These are phyloP conservation scores for Lytechinus variegatus DNA, from an alignment of 35 echinoderm and acorn worm genomes.

Conservation along the genomic window DNA sequence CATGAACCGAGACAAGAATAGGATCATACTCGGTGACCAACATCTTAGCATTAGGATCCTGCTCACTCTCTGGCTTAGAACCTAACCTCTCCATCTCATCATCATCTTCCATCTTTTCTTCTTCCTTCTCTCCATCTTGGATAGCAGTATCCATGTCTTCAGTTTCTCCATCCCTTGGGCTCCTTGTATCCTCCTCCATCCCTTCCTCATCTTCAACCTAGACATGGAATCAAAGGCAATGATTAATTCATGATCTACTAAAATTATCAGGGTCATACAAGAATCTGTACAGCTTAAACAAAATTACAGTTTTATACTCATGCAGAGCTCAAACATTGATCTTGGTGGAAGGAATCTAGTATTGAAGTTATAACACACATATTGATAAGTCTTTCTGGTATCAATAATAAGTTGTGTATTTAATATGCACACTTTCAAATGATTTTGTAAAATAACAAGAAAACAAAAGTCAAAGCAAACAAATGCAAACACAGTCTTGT, in stretches of 20 bases:
- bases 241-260: background rate
- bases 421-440: too few relatives aligned
- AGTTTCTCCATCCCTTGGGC: conserved; percentile 30
- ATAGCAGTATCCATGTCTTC: background rate
- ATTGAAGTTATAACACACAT: too few relatives aligned
- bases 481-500: too few relatives aligned
- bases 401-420: too few relatives aligned
- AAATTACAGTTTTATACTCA: too few relatives aligned
- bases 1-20: conserved; percentile 79
- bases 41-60: conserved; percentile 76
- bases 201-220: background rate
- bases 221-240: background rate
- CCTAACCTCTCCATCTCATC: conserved; percentile 17
- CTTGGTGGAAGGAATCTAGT: too few relatives aligned
- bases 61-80: background rate
- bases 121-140: conserved; percentile 54
- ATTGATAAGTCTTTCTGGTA: too few relatives aligned
- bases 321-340: too few relatives aligned
- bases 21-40: conserved; percentile 80
- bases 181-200: conserved; percentile 27
- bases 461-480: too few relatives aligned
- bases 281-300: too few relatives aligned
- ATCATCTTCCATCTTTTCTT: conserved; percentile 49
- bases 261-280: too few relatives aligned
- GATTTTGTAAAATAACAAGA: too few relatives aligned